Conservation (phyloP, 1,140 invertebrate genomes). For the Bombus waltoni region DNA sequence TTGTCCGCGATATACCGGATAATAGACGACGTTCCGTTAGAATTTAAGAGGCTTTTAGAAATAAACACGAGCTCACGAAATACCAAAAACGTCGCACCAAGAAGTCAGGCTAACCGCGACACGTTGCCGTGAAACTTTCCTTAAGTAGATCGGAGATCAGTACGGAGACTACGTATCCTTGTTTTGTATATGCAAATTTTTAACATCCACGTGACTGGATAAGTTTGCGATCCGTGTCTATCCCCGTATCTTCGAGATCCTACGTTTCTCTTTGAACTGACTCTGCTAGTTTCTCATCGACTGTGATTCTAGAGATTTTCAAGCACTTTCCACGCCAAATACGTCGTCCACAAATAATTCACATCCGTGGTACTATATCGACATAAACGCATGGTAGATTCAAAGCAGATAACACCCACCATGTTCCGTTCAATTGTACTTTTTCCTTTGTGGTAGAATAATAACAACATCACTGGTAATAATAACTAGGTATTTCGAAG, state of each 20-base stretch:
- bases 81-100: background rate
- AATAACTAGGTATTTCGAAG: background rate
- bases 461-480: background rate
- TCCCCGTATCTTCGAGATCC: background rate
- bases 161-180: background rate
- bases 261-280: background rate
- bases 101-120: background rate
- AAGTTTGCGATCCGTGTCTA: slow-evolving; percentile 21
- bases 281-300: background rate
- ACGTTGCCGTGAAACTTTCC: background rate
- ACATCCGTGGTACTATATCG: too few relatives aligned
- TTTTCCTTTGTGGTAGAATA: background rate
- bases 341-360: background rate
- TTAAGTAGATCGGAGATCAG: background rate
- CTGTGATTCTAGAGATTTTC: background rate
- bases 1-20: background rate
- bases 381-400: background rate
- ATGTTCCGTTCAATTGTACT: background rate
- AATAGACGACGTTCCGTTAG: background rate
- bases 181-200: slow-evolving; percentile 30
- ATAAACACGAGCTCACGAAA: background rate
- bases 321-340: background rate
- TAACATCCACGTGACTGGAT: slow-evolving; percentile 1
- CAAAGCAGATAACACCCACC: background rate
- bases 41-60: background rate